Conservation (phyloP, 2,888 invertebrate species). For the Epirrhoe alternata region DNA sequence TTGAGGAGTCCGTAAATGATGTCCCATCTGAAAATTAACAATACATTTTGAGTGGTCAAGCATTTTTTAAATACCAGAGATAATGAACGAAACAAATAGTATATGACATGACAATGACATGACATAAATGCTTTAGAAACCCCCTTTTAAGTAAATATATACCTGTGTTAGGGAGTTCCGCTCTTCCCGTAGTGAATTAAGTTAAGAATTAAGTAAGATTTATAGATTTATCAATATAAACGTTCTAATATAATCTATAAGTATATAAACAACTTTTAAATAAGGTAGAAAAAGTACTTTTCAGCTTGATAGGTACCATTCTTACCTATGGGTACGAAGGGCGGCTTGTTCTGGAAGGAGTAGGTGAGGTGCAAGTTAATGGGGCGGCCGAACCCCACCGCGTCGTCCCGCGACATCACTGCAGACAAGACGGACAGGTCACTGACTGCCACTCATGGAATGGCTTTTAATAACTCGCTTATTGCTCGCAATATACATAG, state of each 20-base stretch:
- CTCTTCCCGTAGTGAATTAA: no score
- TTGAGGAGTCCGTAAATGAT: conserved; percentile 89
- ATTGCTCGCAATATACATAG: neutral
- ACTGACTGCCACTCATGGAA: neutral
- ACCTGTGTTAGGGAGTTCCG: no score
- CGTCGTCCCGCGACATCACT: conserved; percentile 89
- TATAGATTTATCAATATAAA: no score
- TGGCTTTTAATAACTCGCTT: conserved; percentile 6
- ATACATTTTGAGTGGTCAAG: neutral
- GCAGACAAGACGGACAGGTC: conserved; percentile 66
- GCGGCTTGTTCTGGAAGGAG: conserved; percentile 93
- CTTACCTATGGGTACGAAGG: conserved; percentile 87
- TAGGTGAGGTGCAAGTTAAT: conserved; percentile 95
- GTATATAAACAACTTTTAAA: no score
- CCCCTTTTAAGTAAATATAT: no score
- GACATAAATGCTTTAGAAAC: no score
- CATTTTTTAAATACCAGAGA: neutral
- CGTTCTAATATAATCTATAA: no score
- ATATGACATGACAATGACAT: no score
- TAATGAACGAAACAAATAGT: no score
- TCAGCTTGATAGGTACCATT: conserved; percentile 15
- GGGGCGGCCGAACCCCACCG: conserved; percentile 91
- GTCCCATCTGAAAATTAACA: conserved; percentile 70
- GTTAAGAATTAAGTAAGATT: no score
- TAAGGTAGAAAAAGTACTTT: neutral